Conservation (phyloP, 2,888 invertebrate species). For the Ophonus ardosiacus region DNA sequence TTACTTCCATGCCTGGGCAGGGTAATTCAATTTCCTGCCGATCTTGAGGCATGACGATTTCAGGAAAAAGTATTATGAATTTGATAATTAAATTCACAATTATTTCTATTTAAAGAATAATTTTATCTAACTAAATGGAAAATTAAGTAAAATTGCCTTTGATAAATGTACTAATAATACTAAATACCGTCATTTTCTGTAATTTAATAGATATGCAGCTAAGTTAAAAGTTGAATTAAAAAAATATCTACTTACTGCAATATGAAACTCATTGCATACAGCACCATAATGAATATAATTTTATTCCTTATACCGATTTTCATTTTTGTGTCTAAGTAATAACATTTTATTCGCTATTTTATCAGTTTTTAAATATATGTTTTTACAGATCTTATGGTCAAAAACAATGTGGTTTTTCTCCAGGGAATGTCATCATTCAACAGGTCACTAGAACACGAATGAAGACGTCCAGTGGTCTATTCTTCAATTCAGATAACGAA, state of each 20-base stretch:
- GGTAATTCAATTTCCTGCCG: too few relatives aligned
- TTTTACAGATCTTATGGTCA: neutral
- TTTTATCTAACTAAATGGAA: slow-evolving; percentile 1
- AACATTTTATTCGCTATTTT: neutral
- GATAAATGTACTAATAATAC: slow-evolving; percentile 7
- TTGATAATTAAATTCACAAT: slow-evolving; percentile 1
- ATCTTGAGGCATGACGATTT: too few relatives aligned
- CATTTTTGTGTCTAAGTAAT: neutral
- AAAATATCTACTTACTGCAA: neutral
- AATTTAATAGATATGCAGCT: neutral
- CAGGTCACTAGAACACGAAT: neutral
- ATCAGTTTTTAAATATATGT: neutral
- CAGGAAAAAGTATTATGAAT: neutral
- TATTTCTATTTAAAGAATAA: neutral
- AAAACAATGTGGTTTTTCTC: slow-evolving; percentile 5
- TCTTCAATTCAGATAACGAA: neutral
- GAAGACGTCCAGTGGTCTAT: neutral
- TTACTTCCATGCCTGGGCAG: too few relatives aligned
- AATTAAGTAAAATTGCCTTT: neutral
- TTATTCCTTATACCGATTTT: neutral
- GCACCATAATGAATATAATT: neutral
- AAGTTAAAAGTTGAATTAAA: neutral
- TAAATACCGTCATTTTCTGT: slow-evolving; percentile 7
- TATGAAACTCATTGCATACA: neutral
- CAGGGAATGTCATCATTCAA: slow-evolving; percentile 3